A percentile compares a stretch with the other conserved stretches of the same genome.
Evolutionary conservation across 1,140 invertebrate species (phyloP).

Genomic region (Penaeus chinensis): DNA sequence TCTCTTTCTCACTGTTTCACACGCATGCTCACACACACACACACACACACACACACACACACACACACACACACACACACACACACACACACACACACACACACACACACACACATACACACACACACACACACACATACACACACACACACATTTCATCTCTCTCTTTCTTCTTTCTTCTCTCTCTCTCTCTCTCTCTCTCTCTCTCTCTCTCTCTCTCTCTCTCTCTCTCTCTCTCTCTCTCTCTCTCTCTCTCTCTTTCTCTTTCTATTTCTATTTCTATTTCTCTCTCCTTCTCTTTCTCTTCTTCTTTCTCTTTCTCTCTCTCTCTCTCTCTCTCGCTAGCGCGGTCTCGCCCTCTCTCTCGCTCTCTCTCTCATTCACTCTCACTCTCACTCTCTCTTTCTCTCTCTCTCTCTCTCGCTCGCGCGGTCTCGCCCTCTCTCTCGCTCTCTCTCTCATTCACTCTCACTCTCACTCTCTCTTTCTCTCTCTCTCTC

Average conservation of each 20-base stretch:
- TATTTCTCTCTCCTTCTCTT: neutral
- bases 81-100: no score
- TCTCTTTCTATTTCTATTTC: neutral
- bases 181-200: neutral
- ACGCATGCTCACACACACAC: neutral
- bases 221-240: constrained; percentile 3
- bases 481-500: constrained; percentile 32
- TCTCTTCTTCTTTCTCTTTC: neutral
- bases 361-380: neutral
- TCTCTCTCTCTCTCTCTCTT: constrained; percentile 14
- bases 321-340: neutral
- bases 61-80: no score
- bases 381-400: neutral
- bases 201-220: constrained; percentile 7
- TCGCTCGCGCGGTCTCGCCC: no score
- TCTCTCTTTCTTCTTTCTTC: neutral
- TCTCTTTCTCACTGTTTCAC: no score
- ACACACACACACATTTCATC: no score
- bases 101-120: no score
- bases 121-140: no score
- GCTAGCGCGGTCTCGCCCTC: no score
- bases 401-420: neutral
- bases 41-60: neutral
- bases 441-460: no score
- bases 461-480: neutral